Evolutionary conservation across 1,140 invertebrate genomes (phyloP).

Genomic region (silkworm (Bombyx mori)): DNA sequence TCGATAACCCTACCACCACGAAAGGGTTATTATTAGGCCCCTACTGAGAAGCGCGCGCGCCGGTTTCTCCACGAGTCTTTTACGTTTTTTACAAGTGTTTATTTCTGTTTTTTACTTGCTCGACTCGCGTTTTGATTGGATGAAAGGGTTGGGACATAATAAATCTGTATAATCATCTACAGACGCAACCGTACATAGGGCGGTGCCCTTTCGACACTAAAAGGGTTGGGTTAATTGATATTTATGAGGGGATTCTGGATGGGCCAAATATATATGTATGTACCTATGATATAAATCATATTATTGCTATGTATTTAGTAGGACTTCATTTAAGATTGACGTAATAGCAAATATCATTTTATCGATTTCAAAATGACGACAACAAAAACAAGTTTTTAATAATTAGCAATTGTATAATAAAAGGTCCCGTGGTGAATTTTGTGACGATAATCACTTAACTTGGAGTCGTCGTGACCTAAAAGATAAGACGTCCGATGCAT

Average conservation of each 20-base stretch:
- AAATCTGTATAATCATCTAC: slow-evolving; percentile 31
- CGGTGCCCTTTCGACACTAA: slow-evolving; percentile 32
- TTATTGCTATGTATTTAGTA: background rate
- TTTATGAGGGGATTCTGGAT: slow-evolving; percentile 19
- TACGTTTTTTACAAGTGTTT: slow-evolving; percentile 49
- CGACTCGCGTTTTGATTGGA: slow-evolving; percentile 47
- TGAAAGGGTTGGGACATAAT: slow-evolving; percentile 60
- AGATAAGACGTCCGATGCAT: too few relatives aligned
- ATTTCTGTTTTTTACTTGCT: slow-evolving; percentile 39
- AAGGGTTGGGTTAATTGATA: slow-evolving; percentile 45
- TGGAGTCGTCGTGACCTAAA: too few relatives aligned
- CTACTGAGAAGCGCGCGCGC: slow-evolving; percentile 42
- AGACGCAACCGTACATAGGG: slow-evolving; percentile 26
- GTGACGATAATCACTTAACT: too few relatives aligned
- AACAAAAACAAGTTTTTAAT: too few relatives aligned
- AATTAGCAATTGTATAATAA: too few relatives aligned
- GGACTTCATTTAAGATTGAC: too few relatives aligned
- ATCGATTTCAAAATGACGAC: too few relatives aligned
- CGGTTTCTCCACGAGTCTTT: slow-evolving; percentile 29
- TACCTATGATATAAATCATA: slow-evolving; percentile 10
- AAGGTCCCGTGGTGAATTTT: too few relatives aligned
- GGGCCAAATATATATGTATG: slow-evolving; percentile 14
- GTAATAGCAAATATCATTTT: too few relatives aligned
- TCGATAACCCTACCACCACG: slow-evolving; percentile 49
- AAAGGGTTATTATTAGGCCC: slow-evolving; percentile 67